Percentiles rank a stretch among this genome's conserved stretches.
Conservation (phyloP, 64 coral and sea anemone species). For the Astreopora myriophthalma region DNA sequence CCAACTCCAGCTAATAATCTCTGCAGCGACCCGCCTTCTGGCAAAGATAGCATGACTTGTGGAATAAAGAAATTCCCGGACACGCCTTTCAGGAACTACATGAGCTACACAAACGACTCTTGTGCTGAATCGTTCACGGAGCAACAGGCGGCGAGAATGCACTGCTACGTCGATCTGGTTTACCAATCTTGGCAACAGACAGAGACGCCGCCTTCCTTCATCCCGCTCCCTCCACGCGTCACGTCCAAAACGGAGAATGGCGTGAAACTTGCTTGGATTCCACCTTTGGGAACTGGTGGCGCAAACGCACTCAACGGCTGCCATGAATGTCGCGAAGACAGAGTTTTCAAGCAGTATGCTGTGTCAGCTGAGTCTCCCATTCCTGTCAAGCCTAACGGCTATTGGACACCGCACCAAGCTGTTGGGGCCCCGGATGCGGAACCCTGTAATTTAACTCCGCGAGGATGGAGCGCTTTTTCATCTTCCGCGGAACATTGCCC, state of each 20-base stretch:
- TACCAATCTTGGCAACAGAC: constrained; percentile 91
- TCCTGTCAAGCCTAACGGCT: constrained; percentile 38
- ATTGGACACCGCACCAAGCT: constrained; percentile 84
- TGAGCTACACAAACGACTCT: constrained; percentile 90
- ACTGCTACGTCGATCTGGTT: constrained; percentile 89
- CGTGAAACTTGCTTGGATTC: constrained; percentile 83
- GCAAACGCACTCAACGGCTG: constrained; percentile 88
- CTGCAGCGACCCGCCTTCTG: constrained; percentile 60
- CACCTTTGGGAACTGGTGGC: constrained; percentile 88
- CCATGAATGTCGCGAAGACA: constrained; percentile 82
- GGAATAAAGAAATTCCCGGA: constrained; percentile 40
- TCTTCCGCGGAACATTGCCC: neutral
- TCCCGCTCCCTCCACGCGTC: constrained; percentile 87
- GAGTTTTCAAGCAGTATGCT: constrained; percentile 90
- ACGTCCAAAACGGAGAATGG: constrained; percentile 42
- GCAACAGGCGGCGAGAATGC: constrained; percentile 93
- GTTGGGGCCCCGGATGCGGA: constrained; percentile 80
- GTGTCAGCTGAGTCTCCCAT: constrained; percentile 73
- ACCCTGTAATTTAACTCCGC: constrained; percentile 50
- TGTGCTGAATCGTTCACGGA: constrained; percentile 85
- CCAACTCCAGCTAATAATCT: constrained; percentile 70
- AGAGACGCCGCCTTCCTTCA: constrained; percentile 81
- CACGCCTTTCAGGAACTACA: constrained; percentile 91
- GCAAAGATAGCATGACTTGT: constrained; percentile 10
- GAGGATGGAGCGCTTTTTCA: constrained; percentile 53